Base-by-base conservation (phyloP, 2,113 vertebrate genomes). In the Actinemys pallida region DNA sequence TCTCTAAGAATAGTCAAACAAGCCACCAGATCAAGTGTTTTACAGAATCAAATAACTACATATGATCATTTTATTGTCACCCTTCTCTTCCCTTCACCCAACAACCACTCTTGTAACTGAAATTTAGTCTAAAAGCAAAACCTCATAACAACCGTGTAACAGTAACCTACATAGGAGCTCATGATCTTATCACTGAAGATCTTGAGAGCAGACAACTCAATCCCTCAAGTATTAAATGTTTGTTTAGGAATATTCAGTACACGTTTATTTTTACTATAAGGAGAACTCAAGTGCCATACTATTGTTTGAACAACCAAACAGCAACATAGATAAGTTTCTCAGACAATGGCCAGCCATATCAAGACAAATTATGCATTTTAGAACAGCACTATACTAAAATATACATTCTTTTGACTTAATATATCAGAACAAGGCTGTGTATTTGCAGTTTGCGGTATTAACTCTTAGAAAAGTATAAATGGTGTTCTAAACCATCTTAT, bases 131-230 rank as follows among this genome's bases (percentile, higher is more conserved):
- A 87, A 91, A 59, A 83, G 14, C 47, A 86, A 69, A 52, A 4
- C 20, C 59, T 56, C n/a, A 0, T 0, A 29, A 20, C 1, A 0
- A 24, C 0, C 0, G 5, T 35, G 65, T 49, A 1, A 0, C 11
- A 25, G 8, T 1, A 12, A 8, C 81, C 69, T 14, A 52, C 76
- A 16, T 56, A 4, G 45, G 4, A 47, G 50, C 78, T 57, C 2
- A 1, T 29, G 52, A 65, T 75, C 16, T 5, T 0, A 4, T 10
- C 10, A 1, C 56, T 50, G 50, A n/a, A 81, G 29, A 79, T 79
- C 83, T 39, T 1, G n/a, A 76, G 42, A 3, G 0, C 54, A 69
- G 9, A 62, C 13, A 56, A 25, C 5, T 27, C 29, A 10, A 56
- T 47, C 50, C 86, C 22, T 5, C 1, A 16, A 8, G 2, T 53